These are phyloP conservation scores for Anseranas semipalmata DNA, from an alignment of 2,113 vertebrate species.

Conservation along the genomic window DNA sequence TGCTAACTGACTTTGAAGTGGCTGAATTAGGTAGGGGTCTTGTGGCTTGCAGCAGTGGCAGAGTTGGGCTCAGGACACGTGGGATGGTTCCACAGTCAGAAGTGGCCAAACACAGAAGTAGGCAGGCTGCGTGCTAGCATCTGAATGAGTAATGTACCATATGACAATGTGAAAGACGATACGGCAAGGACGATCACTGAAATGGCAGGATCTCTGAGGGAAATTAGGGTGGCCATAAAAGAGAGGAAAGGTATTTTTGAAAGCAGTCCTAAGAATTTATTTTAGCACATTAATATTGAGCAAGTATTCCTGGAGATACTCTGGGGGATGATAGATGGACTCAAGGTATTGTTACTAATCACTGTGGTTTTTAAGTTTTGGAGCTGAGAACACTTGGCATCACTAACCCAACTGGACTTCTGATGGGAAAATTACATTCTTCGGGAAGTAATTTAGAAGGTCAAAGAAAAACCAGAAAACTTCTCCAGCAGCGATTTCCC, in stretches of 20 bases:
- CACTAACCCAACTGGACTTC: conserved; percentile 38
- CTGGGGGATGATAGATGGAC: conserved; percentile 41
- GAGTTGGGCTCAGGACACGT: background rate
- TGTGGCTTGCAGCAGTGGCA: background rate
- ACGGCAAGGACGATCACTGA: background rate
- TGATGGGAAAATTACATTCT: conserved; percentile 66
- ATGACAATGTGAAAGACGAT: background rate
- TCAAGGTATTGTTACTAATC: conserved; percentile 54
- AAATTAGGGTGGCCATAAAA: background rate
- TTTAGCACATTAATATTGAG: conserved; percentile 39
- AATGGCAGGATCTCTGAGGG: background rate
- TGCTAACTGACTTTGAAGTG: background rate
- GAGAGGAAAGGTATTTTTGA: conserved; percentile 14
- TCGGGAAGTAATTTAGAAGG: conserved; percentile 52
- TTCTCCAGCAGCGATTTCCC: conserved; percentile 37
- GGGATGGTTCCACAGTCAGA: background rate
- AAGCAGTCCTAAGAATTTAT: conserved; percentile 32
- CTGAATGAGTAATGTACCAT: background rate
- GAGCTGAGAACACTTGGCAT: conserved; percentile 3
- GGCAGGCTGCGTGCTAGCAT: background rate
- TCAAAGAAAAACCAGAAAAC: conserved; percentile 53
- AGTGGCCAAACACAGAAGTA: background rate
- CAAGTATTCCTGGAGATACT: conserved; percentile 59
- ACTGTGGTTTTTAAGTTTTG: conserved; percentile 48
- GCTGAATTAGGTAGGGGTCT: background rate